These are phyloP conservation scores for Rynchops niger DNA, from an alignment of 2,113 vertebrate species.

Conservation along the genomic window DNA sequence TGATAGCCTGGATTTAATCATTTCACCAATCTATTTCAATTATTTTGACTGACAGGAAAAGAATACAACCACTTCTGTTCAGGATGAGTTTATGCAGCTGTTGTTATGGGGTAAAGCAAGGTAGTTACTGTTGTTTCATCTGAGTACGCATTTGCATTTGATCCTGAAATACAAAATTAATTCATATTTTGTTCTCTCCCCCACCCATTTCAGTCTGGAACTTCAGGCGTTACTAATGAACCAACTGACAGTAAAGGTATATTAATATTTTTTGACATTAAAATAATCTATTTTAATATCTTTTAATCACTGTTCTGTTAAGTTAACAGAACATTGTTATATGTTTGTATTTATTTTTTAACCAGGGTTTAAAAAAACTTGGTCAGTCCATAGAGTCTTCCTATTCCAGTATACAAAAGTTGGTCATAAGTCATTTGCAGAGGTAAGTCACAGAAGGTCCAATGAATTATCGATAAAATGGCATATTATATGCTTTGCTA, in stretches of 20 bases:
- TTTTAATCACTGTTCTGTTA: neutral
- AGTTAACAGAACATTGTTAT: neutral
- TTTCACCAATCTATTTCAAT: neutral
- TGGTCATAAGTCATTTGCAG: slow-evolving; percentile 97
- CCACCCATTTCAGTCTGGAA: slow-evolving; percentile 80
- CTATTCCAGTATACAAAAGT: slow-evolving; percentile 96
- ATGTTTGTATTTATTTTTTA: neutral
- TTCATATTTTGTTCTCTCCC: neutral
- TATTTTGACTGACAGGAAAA: slow-evolving; percentile 83
- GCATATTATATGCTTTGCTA: neutral
- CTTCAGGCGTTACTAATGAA: slow-evolving; percentile 96
- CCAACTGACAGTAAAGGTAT: slow-evolving; percentile 95
- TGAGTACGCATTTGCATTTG: neutral
- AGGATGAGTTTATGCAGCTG: slow-evolving; percentile 97
- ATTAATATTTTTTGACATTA: neutral
- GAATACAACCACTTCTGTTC: slow-evolving; percentile 94
- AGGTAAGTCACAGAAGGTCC: slow-evolving; percentile 75
- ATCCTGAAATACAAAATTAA: neutral
- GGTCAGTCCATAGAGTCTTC: slow-evolving; percentile 97
- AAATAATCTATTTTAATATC: neutral
- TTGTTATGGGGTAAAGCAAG: slow-evolving; percentile 97
- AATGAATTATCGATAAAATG: neutral
- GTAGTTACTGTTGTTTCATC: slow-evolving; percentile 69
- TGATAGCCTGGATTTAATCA: neutral
- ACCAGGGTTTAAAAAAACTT: slow-evolving; percentile 96